Evolutionary conservation across 2,888 invertebrate species (phyloP), one percentile per base, ranked within the genome.

Genomic region (Leucozona laternaria): DNA sequence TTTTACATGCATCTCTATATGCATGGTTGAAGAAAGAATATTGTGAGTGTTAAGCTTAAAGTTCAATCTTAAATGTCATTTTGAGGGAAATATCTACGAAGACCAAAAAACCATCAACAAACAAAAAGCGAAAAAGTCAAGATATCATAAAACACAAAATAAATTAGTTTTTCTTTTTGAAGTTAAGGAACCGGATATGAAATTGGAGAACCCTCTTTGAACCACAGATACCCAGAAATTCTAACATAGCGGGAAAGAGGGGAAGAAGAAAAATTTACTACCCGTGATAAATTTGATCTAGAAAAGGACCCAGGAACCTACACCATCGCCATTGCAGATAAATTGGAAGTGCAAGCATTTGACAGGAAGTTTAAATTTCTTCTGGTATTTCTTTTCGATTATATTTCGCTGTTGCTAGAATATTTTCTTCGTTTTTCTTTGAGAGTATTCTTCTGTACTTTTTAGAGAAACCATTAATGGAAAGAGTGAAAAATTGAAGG

Each of bases 241-340:
- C n/a, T n/a, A n/a, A 6, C 48, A 4, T 0, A 4, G 17, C 2
- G 48, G 22, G 20, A 40, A 15, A 15, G 13, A 40, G 5, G 4
- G 40, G 40, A 13, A 11, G 15, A 40, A 40, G 40, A 1, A 66
- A 45, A 78, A 57, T 73, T 81, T 81, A 81, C 85, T 62, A 58
- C 68, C 85, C 85, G 73, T 81, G 81, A 85, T 80, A 81, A 81
- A 85, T 85, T 81, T 77, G 81, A 85, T 85, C 81, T 78, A 40
- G 37, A 73, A 70, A 77, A 75, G 13, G 7, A 31, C 15, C 34
- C 11, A 34, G 25, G 81, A 82, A 78, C 78, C 82, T 82, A 81
- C 57, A 17, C n/a, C 15, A 22, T 13, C 22, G 10, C 31, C n/a
- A 40, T 68, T 43, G 25, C 20, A 71, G 70, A 77, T 77, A 77